Conservation (phyloP, 2,888 invertebrate genomes). For the Hydriomena furcata region DNA sequence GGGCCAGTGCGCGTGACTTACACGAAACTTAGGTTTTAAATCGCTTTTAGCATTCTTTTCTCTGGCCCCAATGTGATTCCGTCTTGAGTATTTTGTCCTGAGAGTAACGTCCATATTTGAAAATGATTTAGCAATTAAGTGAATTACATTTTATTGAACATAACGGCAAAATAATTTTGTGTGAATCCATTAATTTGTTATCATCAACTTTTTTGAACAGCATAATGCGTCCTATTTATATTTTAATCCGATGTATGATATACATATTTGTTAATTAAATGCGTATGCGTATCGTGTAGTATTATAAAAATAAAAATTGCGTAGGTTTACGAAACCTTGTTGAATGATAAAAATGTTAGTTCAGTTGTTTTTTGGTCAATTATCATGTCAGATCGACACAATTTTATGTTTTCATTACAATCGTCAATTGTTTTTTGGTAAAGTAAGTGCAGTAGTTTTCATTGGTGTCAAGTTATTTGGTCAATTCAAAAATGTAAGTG, state of each 20-base stretch:
- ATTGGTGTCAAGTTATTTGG: slow-evolving; percentile 67
- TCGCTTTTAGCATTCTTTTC: slow-evolving; percentile 34
- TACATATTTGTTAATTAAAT: slow-evolving; percentile 67
- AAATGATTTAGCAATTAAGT: slow-evolving; percentile 80
- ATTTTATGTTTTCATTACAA: slow-evolving; percentile 60
- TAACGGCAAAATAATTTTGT: slow-evolving; percentile 47
- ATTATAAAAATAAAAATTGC: slow-evolving; percentile 42
- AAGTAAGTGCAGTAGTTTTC: slow-evolving; percentile 50
- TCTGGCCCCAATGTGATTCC: slow-evolving; percentile 64
- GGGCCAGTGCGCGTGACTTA: slow-evolving; percentile 50
- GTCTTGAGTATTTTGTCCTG: slow-evolving; percentile 78
- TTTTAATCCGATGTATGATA: slow-evolving; percentile 56
- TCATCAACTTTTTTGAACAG: slow-evolving; percentile 47
- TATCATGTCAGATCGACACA: slow-evolving; percentile 64
- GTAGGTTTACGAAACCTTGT: slow-evolving; percentile 70
- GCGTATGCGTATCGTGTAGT: slow-evolving; percentile 54
- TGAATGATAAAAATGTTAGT: slow-evolving; percentile 63
- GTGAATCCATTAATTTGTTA: slow-evolving; percentile 49
- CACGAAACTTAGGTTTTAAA: slow-evolving; percentile 31
- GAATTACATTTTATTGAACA: slow-evolving; percentile 60
- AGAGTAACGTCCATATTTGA: slow-evolving; percentile 80
- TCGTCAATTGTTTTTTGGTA: slow-evolving; percentile 71
- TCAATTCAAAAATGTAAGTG: slow-evolving; percentile 72
- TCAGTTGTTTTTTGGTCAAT: slow-evolving; percentile 77
- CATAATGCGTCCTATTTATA: slow-evolving; percentile 50